Conservation (phyloP, 1,140 invertebrate species). For the Lerema accius region DNA sequence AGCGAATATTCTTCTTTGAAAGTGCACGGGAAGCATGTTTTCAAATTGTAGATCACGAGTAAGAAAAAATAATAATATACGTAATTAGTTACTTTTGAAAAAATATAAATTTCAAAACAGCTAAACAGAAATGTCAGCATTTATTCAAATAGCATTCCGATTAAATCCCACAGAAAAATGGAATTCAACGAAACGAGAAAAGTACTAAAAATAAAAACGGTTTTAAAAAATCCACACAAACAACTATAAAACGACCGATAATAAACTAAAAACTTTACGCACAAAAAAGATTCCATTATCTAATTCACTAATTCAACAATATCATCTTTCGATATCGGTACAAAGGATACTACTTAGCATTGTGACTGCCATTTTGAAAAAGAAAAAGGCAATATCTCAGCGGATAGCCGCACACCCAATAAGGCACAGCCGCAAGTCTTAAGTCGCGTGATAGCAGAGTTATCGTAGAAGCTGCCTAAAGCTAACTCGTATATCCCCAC, state of each 20-base stretch:
- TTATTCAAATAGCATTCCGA: no score
- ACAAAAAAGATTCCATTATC: slow-evolving; percentile 13
- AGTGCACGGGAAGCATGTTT: no score
- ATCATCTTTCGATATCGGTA: slow-evolving; percentile 19
- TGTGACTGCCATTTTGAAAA: slow-evolving; percentile 28
- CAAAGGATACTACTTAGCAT: slow-evolving; percentile 30
- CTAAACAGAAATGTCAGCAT: no score
- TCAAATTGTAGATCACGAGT: no score
- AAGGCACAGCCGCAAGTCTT: slow-evolving; percentile 31
- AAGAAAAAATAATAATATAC: no score
- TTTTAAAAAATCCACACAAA: no score
- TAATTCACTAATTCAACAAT: slow-evolving; percentile 23
- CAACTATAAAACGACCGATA: neutral
- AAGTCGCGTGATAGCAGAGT: slow-evolving; percentile 31
- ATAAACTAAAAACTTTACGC: neutral
- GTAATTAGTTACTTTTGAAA: no score
- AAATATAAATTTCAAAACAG: no score
- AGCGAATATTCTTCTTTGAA: neutral
- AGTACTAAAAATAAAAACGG: neutral
- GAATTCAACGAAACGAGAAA: no score
- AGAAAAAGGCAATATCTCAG: slow-evolving; percentile 27
- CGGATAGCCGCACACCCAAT: slow-evolving; percentile 30
- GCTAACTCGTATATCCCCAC: slow-evolving; percentile 21
- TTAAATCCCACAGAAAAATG: no score
- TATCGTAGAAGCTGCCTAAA: slow-evolving; percentile 45